Evolutionary conservation across 2,797 vertebrate species (phyloP), one percentile per base, ranked within the genome.

Genomic region (Gephyroberyx darwinii): DNA sequence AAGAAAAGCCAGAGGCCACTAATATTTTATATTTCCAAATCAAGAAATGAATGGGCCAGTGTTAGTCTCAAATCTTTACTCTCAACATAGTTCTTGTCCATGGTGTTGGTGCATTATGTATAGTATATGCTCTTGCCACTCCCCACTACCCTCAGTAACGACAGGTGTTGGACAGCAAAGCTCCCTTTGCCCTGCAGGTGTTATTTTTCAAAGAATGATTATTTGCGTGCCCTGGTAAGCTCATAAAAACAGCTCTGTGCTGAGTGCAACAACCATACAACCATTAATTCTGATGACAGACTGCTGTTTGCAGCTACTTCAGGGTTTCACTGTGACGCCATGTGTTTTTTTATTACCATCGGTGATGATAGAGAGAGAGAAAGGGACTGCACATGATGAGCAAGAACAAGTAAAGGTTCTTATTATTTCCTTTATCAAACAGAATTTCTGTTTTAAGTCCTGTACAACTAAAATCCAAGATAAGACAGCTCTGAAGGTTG

Each of bases 1-100:
- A 16, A 53, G 62, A 73, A 64, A 74, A 65, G 63, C 74, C 68
- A 77, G 62, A 77, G 78, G 43, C 39, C 61, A 59, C 8, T 16
- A 5, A 3, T 1, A 52, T 81, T 71, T 48, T n/a, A 50, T n/a
- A 7, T 19, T 5, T 50, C 47, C 12, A 6, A 1, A 50, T 8
- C 19, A 20, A 20, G 19, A n/a, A n/a, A 50, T 50, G 4, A 19
- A 16, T 16, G 5, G 47, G 7, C 0, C 7, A 6, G 47, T 19
- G 16, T 8, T n/a, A 17, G 19, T 19, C 8, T 20, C 16, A 33
- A 8, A 17, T 17, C 3, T 56, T 17, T 8, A 17, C 54, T 33
- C 20, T 54, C 30, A 50, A 6, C 17, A 19, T 20, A 9, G 47
- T 3, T 50, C n/a, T 50, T 8, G n/a, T 4, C 6, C 47, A 50